Evolutionary conservation across 2,113 vertebrate genomes (phyloP), one percentile per base, ranked within the genome.

Genomic region (Microtus richardsoni): DNA sequence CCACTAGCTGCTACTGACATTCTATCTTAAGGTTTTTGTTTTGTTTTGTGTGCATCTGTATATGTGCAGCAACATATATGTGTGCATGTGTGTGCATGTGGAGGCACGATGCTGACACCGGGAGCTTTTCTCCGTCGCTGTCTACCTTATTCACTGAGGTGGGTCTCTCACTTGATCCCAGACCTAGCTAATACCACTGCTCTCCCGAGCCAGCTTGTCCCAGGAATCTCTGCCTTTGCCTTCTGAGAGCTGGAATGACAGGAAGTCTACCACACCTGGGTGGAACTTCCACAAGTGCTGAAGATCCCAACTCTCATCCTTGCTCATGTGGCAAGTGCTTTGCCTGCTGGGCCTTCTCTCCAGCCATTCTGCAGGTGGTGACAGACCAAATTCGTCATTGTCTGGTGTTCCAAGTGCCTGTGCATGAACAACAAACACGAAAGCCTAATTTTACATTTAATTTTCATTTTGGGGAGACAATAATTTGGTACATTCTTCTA

Each of bases 361-460:
- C 17, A 2, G 26, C 4, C 60, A 41, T 30, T 2, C 4, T 7
- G 9, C 12, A 4, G 2, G 7, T 19, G 36, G 12, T 24, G 60
- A 44, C 7, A 14, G 66, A 4, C 0, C 0, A 16, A 5, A 10
- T 17, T 49, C 1, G 1, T 49, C n/a, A 12, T 73, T 54, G 17
- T 30, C 21, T 4, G 30, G 19, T 24, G 44, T 47, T 49, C 64
- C 41, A 49, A 41, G 49, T 36, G 64, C 19, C 64, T 49, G 5
- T 11, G 5, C 4, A 44, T 44, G 41, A 36, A 47, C 64, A 68
- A 33, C 60, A 1, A 19, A 66, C 16, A 85, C 3, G 6, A 68
- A 74, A 30, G 0, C 1, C 74, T 54, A 28, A 0, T 74, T 87
- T 79, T 26, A 21, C 36, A 84, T 58, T 52, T n/a, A 19, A 21